These are phyloP conservation scores for Hippocampus comes DNA, from an alignment of 2,113 vertebrate species.

Conservation along the genomic window DNA sequence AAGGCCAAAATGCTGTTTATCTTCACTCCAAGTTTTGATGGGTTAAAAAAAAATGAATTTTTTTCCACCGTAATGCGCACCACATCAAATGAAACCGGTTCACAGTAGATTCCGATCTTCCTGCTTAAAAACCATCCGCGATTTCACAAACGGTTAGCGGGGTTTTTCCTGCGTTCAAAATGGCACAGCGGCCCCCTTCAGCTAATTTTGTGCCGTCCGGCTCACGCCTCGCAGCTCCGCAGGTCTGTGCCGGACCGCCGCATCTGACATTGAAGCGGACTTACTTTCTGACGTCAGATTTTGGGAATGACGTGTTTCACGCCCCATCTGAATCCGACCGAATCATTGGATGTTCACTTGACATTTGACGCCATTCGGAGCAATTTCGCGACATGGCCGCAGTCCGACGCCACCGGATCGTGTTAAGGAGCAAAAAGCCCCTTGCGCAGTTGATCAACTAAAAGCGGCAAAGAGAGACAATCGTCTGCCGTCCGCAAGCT, in stretches of 20 bases:
- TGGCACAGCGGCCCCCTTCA: too few species aligned
- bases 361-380: background rate
- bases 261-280: background rate
- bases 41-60: too few species aligned
- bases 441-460: background rate
- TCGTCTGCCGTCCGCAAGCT: background rate
- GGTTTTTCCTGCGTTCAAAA: too few species aligned
- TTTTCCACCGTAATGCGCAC: too few species aligned
- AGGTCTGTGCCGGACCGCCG: background rate
- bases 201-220: too few species aligned
- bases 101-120: too few species aligned
- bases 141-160: too few species aligned
- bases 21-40: background rate
- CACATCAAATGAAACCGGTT: too few species aligned
- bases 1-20: background rate
- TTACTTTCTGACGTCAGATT: conserved; percentile 3
- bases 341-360: background rate
- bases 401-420: background rate
- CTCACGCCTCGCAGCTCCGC: too few species aligned
- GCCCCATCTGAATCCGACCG: background rate
- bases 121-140: too few species aligned
- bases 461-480: background rate
- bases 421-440: background rate
- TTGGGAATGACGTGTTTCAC: background rate
- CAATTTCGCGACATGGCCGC: background rate